Conservation (phyloP, 2,888 invertebrate genomes). For the Heliconius ethilla region DNA sequence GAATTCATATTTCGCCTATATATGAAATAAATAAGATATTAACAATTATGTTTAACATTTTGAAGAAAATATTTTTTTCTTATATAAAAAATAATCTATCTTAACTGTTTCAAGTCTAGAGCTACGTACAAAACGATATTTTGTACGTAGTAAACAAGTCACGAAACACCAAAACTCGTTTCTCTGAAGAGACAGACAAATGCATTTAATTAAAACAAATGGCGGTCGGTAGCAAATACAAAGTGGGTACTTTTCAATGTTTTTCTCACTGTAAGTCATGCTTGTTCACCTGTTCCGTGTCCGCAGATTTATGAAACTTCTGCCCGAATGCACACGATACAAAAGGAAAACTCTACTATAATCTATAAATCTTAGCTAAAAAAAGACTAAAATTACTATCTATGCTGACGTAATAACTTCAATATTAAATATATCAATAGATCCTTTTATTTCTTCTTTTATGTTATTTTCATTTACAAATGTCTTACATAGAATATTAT, state of each 20-base stretch:
- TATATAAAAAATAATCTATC: neutral
- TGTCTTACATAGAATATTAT: constrained; percentile 21
- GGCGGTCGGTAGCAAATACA: constrained; percentile 32
- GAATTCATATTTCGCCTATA: neutral
- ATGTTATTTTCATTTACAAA: neutral
- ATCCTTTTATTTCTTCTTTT: neutral
- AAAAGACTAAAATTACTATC: neutral
- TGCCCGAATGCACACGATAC: constrained; percentile 29
- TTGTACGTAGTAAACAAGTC: neutral
- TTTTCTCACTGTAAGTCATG: constrained; percentile 34
- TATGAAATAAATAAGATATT: neutral
- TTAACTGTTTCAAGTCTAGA: neutral
- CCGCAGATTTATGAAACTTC: constrained; percentile 30
- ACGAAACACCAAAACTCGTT: constrained; percentile 23
- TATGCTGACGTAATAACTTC: neutral
- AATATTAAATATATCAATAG: neutral
- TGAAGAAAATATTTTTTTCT: neutral
- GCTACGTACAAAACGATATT: neutral
- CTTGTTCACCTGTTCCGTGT: constrained; percentile 26
- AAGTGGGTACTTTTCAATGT: constrained; percentile 32
- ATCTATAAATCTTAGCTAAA: neutral
- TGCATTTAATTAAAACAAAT: constrained; percentile 39
- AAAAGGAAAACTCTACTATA: constrained; percentile 1
- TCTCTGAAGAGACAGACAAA: constrained; percentile 22
- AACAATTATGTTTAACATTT: too few relatives aligned